Evolutionary conservation across 2,888 invertebrate genomes (phyloP), one percentile per base, ranked within the genome.

Genomic region (Stenotaenia linearis): DNA sequence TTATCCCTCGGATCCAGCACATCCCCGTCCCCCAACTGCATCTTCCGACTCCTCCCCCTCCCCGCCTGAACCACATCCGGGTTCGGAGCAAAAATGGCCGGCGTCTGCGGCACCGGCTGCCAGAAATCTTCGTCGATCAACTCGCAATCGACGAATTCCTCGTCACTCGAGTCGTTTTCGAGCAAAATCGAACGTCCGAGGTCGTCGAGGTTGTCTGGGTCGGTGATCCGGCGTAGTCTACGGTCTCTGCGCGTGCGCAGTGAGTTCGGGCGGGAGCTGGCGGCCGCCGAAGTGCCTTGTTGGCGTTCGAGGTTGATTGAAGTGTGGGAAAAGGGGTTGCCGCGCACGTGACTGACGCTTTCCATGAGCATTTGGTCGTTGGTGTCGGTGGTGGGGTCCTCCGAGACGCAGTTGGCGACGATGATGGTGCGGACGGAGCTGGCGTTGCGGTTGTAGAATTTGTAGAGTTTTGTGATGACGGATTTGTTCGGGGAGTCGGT

Each of bases 361-460:
- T 74, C 75, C 75, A 25, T 50, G 10, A 35, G 10, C 9, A n/a
- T 28, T 12, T 15, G 32, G 61, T 32, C 61, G 18, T 30, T 30
- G 28, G 30, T 61, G 3, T 76, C 80, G n/a, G 1, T 7, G 15
- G 9, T 12, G 3, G 1, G 15, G 18, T 45, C 78, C 1, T 78
- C 25, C 30, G 56, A 18, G 12, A 89, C 85, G 85, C 92, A 92
- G 85, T 92, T 90, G 0, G 93, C 93, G 75, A 94, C 90, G 90
- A 93, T 91, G 45, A 94, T 89, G 6, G 91, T 90, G 76, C 93
- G 89, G 61, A 94, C 91, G 0, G 93, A 92, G 83, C 93, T 92
- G 3, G 93, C 93, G 86, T 93, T 93, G 74, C 85, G 84, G 86
- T 94, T 94, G 85, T 92, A 92, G 85, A 95, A 94, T 83, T 89